These are phyloP conservation scores for Synergus japonicus DNA, from an alignment of 2,888 invertebrate genomes.

Conservation along the genomic window DNA sequence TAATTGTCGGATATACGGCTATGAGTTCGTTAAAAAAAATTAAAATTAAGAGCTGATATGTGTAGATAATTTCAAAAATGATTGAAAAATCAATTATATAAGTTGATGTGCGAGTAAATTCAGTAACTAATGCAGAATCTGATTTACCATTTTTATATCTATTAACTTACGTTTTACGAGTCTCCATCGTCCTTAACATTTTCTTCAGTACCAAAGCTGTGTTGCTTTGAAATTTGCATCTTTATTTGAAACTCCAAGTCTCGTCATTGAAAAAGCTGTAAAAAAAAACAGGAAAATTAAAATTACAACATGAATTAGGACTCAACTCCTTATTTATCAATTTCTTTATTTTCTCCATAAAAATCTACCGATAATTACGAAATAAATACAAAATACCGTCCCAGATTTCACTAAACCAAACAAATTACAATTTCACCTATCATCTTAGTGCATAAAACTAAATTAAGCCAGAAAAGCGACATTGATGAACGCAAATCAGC, in stretches of 20 bases:
- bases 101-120: not conserved
- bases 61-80: not conserved
- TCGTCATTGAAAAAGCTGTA: too few relatives aligned
- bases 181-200: too few relatives aligned
- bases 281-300: too few relatives aligned
- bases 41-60: too few relatives aligned
- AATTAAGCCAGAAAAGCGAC: not conserved
- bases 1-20: constrained; percentile 15
- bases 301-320: too few relatives aligned
- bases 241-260: too few relatives aligned
- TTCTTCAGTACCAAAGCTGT: too few relatives aligned
- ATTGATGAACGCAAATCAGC: not conserved
- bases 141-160: too few relatives aligned
- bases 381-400: not conserved
- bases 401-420: not conserved
- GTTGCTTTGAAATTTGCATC: too few relatives aligned
- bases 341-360: too few relatives aligned
- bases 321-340: too few relatives aligned
- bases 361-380: not conserved
- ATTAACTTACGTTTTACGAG: not conserved
- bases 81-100: not conserved
- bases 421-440: not conserved
- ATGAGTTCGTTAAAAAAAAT: not conserved
- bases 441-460: not conserved
- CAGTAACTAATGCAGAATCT: too few relatives aligned